A percentile compares a stretch with the other conserved stretches of the same genome.
phyloP scores from a whole-genome alignment of 2,113 vertebrate species.

The Shinisaurus crocodilurus region DNA sequence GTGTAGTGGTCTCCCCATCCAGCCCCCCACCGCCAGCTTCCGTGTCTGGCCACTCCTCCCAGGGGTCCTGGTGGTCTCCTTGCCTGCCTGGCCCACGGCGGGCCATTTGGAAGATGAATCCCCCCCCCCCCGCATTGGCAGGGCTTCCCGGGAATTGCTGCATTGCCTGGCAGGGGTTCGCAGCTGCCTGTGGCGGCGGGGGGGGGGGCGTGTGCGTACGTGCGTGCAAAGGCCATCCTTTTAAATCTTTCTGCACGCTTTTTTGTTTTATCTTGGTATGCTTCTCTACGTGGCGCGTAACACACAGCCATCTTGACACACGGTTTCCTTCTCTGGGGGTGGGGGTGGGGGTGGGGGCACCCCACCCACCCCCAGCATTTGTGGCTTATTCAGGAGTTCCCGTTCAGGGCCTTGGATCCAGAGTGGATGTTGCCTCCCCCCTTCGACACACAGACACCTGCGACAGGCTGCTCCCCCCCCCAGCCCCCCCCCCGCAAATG shows the following conservation, averaged over 20 bases:
- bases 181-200: neutral
- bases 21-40: too few relatives aligned
- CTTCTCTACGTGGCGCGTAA: neutral
- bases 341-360: too few relatives aligned
- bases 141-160: neutral
- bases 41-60: too few relatives aligned
- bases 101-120: neutral
- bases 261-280: neutral
- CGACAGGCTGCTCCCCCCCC: neutral
- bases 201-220: neutral
- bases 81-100: neutral
- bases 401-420: neutral
- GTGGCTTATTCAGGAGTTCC: neutral
- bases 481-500: too few relatives aligned
- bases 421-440: neutral
- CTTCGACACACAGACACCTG: too few relatives aligned
- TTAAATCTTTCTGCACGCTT: too few relatives aligned
- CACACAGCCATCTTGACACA: neutral
- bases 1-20: too few relatives aligned
- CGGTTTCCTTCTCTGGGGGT: neutral
- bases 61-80: too few relatives aligned
- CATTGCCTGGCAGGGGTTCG: neutral
- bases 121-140: neutral
- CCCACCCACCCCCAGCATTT: neutral
- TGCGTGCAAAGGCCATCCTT: too few relatives aligned